Evolutionary conservation across 2,113 vertebrate genomes (phyloP), one percentile per base, ranked within the genome.

Genomic region (Aphyosemion australe): DNA sequence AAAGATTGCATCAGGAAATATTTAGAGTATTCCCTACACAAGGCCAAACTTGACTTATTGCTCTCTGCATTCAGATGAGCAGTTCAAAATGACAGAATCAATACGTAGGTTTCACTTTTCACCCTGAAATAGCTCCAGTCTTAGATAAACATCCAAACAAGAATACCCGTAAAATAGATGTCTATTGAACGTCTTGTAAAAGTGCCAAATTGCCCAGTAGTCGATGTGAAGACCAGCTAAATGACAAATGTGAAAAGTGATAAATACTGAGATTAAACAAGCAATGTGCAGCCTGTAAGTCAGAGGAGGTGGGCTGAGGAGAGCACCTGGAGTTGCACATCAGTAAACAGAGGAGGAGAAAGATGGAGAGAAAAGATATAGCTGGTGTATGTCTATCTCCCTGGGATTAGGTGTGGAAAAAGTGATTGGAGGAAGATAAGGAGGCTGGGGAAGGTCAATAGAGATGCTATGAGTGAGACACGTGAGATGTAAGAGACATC

Each of bases 361-460:
- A 65, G 69, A 61, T 76, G 15, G 47, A 65, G 65, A 47, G 6
- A 54, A 16, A 16, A 42, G 53, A 82, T 61, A 61, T 39, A 70
- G 73, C 15, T 47, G 60, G 59, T 14, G 57, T 69, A 74, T 49
- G 71, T 62, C 61, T 74, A 18, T 81, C 72, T 83, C 61, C 37
- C 1, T 11, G 52, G 81, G 61, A 66, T 59, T 32, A 48, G 48
- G 48, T 69, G 26, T 42, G 46, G 62, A 61, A 32, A 72, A 55
- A 67, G 45, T 51, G 72, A 84, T 82, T 69, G 72, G 67, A 55
- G 58, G 61, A 76, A 65, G 71, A 80, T 82, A 75, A 62, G 64
- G 42, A 45, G 19, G 53, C 68, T 56, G 59, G 55, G 52, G 71
- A 74, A 83, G 76, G 76, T 84, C 80, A 87, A 80, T 72, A 70